Base-by-base conservation (phyloP, 2,113 vertebrate species). In the Chloropsis hardwickii region DNA sequence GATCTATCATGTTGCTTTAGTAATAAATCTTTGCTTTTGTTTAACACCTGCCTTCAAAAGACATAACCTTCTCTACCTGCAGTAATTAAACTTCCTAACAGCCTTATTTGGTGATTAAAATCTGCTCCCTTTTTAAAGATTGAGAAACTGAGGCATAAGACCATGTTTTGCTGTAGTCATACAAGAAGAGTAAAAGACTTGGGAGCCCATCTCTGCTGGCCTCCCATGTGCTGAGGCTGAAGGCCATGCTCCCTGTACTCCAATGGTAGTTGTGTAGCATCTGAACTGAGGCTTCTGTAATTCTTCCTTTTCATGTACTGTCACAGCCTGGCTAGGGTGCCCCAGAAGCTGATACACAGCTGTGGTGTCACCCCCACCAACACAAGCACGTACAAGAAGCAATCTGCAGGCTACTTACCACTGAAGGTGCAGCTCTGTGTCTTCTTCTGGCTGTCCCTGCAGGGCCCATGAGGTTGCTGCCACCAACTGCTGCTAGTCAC, bases 21-120 rank as follows among this genome's bases (percentile, higher is more conserved):
- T 37, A 48, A 81, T 94, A 96, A 94, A 95, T 95, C 92, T 86
- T 71, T 51, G 40, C 40, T 77, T 91, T 88, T 93, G 42, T 77
- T 94, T 53, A 93, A 83, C 40, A 86, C 40, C 58, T 73, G 79
- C 57, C 61, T 81, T 80, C 67, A 56, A 51, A 86, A 80, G 57
- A 79, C 45, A 2, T 45, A 92, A 67, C 51, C 50, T 47, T 81
- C 56, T 77, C 86, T 95, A 93, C 72, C 76, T 83, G 48, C 19
- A 60, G 65, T 78, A 90, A 88, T 90, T 92, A 82, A 91, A 80
- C 60, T 81, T 84, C 45, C 24, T 53, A 81, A 45, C 24, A 67
- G 47, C 16, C 44, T 60, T 72, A 60, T 53, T 24, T 80, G 15
- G 25, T 20, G 57, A 79, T 71, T 94, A 84, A 92, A 92, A 96